Evolutionary conservation across 2,113 vertebrate genomes (phyloP).

Genomic region (Dicrurus megarhynchus): DNA sequence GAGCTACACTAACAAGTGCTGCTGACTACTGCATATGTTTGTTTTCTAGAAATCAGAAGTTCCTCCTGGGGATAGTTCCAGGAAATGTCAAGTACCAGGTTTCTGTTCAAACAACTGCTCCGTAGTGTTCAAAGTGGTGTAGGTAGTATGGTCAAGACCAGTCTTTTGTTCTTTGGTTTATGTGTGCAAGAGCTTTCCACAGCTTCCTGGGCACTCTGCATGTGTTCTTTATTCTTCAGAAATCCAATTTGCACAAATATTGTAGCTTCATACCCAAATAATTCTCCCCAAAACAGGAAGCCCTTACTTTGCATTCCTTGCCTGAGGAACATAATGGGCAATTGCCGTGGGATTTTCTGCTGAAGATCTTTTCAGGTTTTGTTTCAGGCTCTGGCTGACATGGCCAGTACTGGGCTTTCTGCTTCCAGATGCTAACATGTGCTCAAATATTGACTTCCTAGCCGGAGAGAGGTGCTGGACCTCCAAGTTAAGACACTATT

Average conservation of each 20-base stretch:
- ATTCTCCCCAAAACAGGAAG: not conserved
- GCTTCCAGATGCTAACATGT: not conserved
- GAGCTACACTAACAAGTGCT: not conserved
- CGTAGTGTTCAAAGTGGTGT: not conserved
- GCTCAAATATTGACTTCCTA: not conserved
- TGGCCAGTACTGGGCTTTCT: not conserved
- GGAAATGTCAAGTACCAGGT: not conserved
- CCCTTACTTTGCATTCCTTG: not conserved
- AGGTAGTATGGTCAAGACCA: not conserved
- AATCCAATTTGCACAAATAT: not conserved
- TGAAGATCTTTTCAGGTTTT: not conserved
- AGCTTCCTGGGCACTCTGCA: not conserved
- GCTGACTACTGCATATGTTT: not conserved
- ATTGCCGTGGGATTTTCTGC: not conserved
- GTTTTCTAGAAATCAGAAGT: not conserved
- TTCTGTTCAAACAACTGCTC: not conserved
- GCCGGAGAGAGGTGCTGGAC: not conserved
- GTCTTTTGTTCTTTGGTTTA: not conserved
- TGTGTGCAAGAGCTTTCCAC: not conserved
- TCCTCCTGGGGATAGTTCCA: not conserved
- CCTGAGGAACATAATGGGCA: not conserved
- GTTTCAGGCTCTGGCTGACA: not conserved
- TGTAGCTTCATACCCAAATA: not conserved
- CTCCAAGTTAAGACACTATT: not conserved
- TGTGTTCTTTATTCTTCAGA: not conserved